Evolutionary conservation across 2,113 vertebrate genomes (phyloP).

Genomic region (Neodontobutis hainanensis): DNA sequence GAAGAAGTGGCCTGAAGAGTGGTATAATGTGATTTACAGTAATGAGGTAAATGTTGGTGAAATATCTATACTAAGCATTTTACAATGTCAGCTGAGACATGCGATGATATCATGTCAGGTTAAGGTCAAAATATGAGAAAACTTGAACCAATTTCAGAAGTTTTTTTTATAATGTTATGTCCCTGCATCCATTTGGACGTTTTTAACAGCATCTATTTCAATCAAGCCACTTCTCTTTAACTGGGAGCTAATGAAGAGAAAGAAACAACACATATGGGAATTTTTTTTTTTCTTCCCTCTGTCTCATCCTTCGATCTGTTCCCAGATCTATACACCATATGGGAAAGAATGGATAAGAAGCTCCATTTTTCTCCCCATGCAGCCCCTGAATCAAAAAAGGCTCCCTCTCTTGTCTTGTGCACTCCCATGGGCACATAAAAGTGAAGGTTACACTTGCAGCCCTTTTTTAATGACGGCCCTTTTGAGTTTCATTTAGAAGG

Average conservation of each 20-base stretch:
- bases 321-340: constrained; percentile 80
- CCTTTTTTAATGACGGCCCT: constrained; percentile 55
- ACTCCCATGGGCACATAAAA: constrained; percentile 73
- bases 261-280: constrained; percentile 80
- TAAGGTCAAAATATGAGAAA: constrained; percentile 22
- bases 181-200: constrained; percentile 55
- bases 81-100: too few relatives aligned
- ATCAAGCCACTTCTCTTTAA: constrained; percentile 76
- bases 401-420: constrained; percentile 53
- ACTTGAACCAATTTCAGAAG: not conserved
- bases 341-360: constrained; percentile 76
- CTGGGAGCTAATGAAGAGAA: constrained; percentile 78
- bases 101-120: too few relatives aligned
- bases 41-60: not conserved
- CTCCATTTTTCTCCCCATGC: constrained; percentile 67
- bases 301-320: constrained; percentile 66
- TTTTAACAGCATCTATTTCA: constrained; percentile 69
- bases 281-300: constrained; percentile 32
- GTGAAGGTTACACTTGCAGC: constrained; percentile 74
- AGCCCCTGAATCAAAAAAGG: constrained; percentile 62
- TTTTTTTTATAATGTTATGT: constrained; percentile 37
- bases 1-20: not conserved
- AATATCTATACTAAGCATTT: not conserved
- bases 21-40: not conserved
- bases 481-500: constrained; percentile 54